Conservation (phyloP, 2,797 vertebrate species). For the Amblyraja radiata region DNA sequence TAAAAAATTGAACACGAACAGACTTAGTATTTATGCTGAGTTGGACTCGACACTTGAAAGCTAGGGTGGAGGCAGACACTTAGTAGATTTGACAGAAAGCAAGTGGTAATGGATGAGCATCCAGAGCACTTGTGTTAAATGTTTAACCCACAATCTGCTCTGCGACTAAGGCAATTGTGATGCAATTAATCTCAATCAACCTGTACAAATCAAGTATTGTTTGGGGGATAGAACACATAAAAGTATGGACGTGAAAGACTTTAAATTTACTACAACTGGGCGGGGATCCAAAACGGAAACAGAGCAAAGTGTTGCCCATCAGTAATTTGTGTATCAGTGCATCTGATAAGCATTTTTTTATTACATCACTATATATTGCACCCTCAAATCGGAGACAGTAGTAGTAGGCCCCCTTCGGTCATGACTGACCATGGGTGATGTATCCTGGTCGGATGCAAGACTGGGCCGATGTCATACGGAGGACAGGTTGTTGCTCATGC, state of each 20-base stretch:
- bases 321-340: neutral
- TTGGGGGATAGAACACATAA: neutral
- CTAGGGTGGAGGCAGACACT: neutral
- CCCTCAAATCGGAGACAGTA: neutral
- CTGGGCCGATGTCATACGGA: too few relatives aligned
- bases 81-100: neutral
- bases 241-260: neutral
- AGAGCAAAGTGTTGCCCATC: neutral
- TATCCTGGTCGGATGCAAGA: too few relatives aligned
- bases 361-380: neutral
- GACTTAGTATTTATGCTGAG: neutral
- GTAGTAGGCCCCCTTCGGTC: too few relatives aligned
- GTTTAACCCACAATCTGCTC: neutral
- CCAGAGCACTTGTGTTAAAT: neutral
- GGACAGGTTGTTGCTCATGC: too few relatives aligned
- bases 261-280: neutral
- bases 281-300: neutral
- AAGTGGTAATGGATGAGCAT: neutral
- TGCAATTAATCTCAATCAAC: neutral
- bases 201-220: neutral
- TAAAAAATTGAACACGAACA: neutral
- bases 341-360: neutral
- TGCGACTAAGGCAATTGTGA: neutral
- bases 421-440: too few relatives aligned
- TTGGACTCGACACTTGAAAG: neutral